A percentile compares a stretch with the other conserved stretches of the same genome.
Conservation (phyloP, 2,888 invertebrate species). For the Drosophila mercatorum region DNA sequence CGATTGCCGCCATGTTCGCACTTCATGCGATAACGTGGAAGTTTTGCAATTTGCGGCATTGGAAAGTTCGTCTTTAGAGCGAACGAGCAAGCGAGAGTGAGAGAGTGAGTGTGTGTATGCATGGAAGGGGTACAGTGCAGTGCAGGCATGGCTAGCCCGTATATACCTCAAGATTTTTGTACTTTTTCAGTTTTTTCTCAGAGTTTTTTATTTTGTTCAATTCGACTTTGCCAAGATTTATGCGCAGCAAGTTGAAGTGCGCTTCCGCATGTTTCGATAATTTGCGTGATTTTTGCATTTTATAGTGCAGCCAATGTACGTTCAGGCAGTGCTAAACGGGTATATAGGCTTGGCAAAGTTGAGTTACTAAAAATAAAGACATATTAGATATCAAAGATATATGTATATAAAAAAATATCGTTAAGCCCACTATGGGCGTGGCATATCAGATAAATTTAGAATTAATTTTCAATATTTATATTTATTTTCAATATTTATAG, state of each 20-base stretch:
- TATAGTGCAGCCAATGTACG: slow-evolving; percentile 24
- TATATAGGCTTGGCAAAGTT: neutral
- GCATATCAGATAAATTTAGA: neutral
- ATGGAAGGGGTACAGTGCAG: slow-evolving; percentile 2
- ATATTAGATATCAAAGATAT: neutral
- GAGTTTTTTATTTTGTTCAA: slow-evolving; percentile 45
- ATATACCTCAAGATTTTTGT: slow-evolving; percentile 72
- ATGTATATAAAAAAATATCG: neutral
- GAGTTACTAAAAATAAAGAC: too few species aligned
- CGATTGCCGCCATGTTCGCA: slow-evolving; percentile 78
- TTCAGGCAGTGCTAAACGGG: neutral
- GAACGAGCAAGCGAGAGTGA: neutral
- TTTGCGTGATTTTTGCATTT: slow-evolving; percentile 80
- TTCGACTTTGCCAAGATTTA: slow-evolving; percentile 73
- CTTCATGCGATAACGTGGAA: slow-evolving; percentile 76
- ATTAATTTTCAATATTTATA: too few species aligned
- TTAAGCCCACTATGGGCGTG: neutral
- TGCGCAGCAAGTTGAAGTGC: slow-evolving; percentile 70
- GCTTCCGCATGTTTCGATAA: slow-evolving; percentile 79
- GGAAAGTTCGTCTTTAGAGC: slow-evolving; percentile 70
- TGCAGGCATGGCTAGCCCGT: slow-evolving; percentile 12
- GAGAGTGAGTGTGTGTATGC: neutral
- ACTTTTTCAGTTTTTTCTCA: slow-evolving; percentile 51
- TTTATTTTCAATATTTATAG: too few species aligned
- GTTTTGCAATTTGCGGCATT: slow-evolving; percentile 79